Evolutionary conservation across 2,113 vertebrate species (phyloP), one percentile per base, ranked within the genome.

Genomic region (Pelecanus crispus): DNA sequence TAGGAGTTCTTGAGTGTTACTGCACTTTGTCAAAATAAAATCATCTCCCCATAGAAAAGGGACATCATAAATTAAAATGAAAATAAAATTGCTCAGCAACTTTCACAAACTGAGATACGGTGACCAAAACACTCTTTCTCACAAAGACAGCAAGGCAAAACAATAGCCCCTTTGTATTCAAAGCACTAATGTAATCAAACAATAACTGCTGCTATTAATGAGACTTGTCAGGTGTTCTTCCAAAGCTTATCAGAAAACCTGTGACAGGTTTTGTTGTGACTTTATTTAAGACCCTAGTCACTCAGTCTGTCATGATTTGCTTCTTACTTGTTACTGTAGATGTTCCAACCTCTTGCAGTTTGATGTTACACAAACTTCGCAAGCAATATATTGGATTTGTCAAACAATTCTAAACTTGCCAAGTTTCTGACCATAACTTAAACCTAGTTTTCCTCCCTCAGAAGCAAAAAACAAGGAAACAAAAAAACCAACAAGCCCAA

Each of bases 141-240:
- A 36, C 0, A 1, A 42, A 72, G 81, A 24, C 18, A 71, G 63
- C n/a, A 62, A 70, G 74, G 71, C 29, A 63, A 86, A 94, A 45
- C 36, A 90, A 29, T 3, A 66, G 53, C 11, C 13, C 66, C 36
- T 83, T 22, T 72, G 56, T 31, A 63, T 88, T 83, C 58, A 62
- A 55, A 84, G 63, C 18, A 58, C 71, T 73, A 18, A 55, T 52
- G 53, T 28, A 91, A 85, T 55, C 78, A 94, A 92, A 92, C 68
- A 90, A 70, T 90, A 86, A 90, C 71, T 80, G 91, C 89, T 87
- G 58, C 78, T 95, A 55, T 86, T 87, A 90, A 70, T 36, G 74
- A 50, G 91, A 62, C 50, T 90, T 94, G 92, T 90, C 92, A 94
- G 94, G 87, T 96, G 94, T 55, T 97, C 91, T 87, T 96, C 96